Evolutionary conservation across 2,113 vertebrate genomes (phyloP), one percentile per base, ranked within the genome.

Genomic region (Butastur rufipennis): DNA sequence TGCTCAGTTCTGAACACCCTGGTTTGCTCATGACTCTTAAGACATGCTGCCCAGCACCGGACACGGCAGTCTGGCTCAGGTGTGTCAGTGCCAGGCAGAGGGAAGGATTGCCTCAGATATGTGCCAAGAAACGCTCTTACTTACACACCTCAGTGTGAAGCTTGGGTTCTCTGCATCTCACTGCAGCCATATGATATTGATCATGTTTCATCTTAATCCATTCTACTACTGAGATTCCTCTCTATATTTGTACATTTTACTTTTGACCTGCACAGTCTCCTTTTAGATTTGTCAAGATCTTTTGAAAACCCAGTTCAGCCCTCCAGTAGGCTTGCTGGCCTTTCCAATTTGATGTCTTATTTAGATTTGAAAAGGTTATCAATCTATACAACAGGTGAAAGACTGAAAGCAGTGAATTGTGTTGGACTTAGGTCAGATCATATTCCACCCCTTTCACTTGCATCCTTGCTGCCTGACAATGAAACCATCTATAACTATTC

Each of bases 21-120:
- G 16, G 0, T 56, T 50, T 79, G 62, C 43, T 52, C 17, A 0
- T n/a, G 40, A 16, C 68, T 72, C 43, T 43, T 34, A 8, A 17
- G 9, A 52, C 0, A 0, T 15, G 29, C 22, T 90, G 61, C 38
- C 61, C 48, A 47, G 85, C 31, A 1, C 66, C 6, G 62, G 38
- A 9, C 25, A 27, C 1, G 0, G 40, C 0, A 1, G 6, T 75
- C n/a, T 56, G 55, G 14, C 53, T 16, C 29, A 10, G 75, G 38
- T 0, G 1, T 42, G 38, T 17, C 2, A 0, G 26, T 88, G 65
- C 85, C 47, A 43, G 40, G 48, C 62, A 23, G 53, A 63, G 42
- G 59, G 32, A 59, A 67, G 29, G 59, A 45, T 90, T 68, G 21
- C 34, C n/a, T 61, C 21, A 0, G n/a, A 2, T 3, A 2, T 16